Base-by-base conservation (phyloP, 2,113 vertebrate species). In the Gambusia holbrooki region DNA sequence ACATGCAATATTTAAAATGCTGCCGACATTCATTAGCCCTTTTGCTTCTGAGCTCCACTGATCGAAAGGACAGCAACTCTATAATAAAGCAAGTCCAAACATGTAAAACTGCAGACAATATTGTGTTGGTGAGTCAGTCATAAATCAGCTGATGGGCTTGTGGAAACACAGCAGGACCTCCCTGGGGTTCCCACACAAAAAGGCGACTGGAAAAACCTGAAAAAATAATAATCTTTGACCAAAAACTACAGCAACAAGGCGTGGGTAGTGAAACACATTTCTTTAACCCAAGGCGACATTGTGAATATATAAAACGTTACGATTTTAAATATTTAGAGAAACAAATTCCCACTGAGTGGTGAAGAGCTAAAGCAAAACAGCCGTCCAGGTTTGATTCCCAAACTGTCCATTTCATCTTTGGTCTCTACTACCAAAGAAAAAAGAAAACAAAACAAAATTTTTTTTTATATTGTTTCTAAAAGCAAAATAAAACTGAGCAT, bases 11-110 rank as follows among this genome's bases (percentile, higher is more conserved):
- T n/a, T 22, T n/a, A 19, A n/a, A 58, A 58, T 25, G 25, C 51
- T n/a, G 51, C 25, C 9, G 10, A 54, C 15, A 8, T 54, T 54
- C 6, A 54, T 54, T 54, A 58, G 51, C 51, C 51, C 3, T 58
- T 58, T 58, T 3, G 17, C 5, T 58, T 58, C 19, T n/a, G 8
- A 58, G 51, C 22, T 7, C 22, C 51, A 25, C 19, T n/a, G 51
- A 58, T 58, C n/a, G 25, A 58, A 58, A 58, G 22, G 25, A 78
- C 42, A 9, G 42, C 61, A 37, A 3, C n/a, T 33, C 29, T 29
- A 48, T 78, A 76, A 84, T 71, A 71, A 5, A 73, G 40, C 60
- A 15, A 45, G 54, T 67, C 72, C 45, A 27, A 66, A 60, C 62
- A 22, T 42, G 71, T 28, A 27, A 62, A 17, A 62, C 54, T 13